Base-by-base conservation (phyloP, 2,113 vertebrate genomes). In the Pimephales promelas region DNA sequence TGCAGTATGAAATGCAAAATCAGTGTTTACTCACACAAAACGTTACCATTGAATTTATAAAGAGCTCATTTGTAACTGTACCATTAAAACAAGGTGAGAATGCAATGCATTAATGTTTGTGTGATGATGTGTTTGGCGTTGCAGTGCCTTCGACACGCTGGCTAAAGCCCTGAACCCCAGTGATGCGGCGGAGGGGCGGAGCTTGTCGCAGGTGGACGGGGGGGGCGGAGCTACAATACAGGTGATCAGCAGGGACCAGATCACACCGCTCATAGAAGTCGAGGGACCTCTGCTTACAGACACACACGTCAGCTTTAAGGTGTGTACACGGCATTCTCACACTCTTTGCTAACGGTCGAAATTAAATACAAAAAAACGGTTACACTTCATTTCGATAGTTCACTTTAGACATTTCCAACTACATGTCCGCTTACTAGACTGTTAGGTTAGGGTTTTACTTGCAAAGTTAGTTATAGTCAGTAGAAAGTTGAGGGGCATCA, bases 251-350 rank as follows among this genome's bases (percentile, higher is more conserved):
- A 95, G 95, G 90, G 98, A 99, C 94, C 98, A 98, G 89, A 96
- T 96, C 49, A 97, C 97, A 8, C 98, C 97, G 64, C 97, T 99
- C 87, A 98, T 99, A 36, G 98, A 99, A 92, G 97, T 99, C 73
- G 98, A 99, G 91, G 98, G 98, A 70, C 98, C 98, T 2, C 94
- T 99, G 75, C 97, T 99, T 72, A 98, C 98, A 83, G 98, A 99
- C 89, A 97, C 96, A 74, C 98, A 99, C 16, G 97, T 99, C 73
- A 95, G 95, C 31, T 99, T 99, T 89, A 99, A 97, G 96, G 98
- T 98, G 83, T 31, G 86, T 82, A 28, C 16, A 74, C 14, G 0
- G 36, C 34, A 40, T 68, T 11, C 66, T n/a, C 10, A 40, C 20
- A 70, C 64, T 36, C 31, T 36, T 40, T 36, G 3, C 16, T 10